Percentiles rank a stretch among this genome's conserved stretches.
These are phyloP conservation scores for Otus sunia DNA, from an alignment of 2,113 vertebrate genomes.

Conservation along the genomic window DNA sequence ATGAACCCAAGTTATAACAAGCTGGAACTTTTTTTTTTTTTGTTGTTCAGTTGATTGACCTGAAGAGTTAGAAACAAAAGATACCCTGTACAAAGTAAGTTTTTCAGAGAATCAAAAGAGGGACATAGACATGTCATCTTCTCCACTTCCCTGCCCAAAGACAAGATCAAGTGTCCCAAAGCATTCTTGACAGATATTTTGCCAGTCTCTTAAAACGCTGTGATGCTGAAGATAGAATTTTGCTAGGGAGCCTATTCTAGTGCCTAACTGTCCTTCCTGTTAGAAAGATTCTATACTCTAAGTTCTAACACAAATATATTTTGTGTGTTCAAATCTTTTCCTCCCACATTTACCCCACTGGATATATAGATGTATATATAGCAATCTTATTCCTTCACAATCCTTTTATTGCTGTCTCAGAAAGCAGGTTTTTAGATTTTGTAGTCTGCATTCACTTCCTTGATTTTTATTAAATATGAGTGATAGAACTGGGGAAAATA, in stretches of 20 bases:
- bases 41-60: neutral
- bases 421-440: neutral
- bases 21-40: neutral
- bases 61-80: neutral
- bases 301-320: neutral
- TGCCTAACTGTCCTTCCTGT: neutral
- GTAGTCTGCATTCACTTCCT: neutral
- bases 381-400: neutral
- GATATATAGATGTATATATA: neutral
- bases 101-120: neutral
- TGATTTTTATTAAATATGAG: neutral
- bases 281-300: neutral
- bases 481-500: neutral
- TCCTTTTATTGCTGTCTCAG: neutral
- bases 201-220: neutral
- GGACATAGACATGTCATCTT: neutral
- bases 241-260: neutral
- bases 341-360: neutral
- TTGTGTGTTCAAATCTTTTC: neutral
- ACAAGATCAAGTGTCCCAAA: neutral
- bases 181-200: neutral
- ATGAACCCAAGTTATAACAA: neutral
- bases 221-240: neutral
- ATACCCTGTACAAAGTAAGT: neutral
- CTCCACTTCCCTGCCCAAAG: neutral